phyloP scores from a whole-genome alignment of 2,797 vertebrate species.

The Pangasius djambal region DNA sequence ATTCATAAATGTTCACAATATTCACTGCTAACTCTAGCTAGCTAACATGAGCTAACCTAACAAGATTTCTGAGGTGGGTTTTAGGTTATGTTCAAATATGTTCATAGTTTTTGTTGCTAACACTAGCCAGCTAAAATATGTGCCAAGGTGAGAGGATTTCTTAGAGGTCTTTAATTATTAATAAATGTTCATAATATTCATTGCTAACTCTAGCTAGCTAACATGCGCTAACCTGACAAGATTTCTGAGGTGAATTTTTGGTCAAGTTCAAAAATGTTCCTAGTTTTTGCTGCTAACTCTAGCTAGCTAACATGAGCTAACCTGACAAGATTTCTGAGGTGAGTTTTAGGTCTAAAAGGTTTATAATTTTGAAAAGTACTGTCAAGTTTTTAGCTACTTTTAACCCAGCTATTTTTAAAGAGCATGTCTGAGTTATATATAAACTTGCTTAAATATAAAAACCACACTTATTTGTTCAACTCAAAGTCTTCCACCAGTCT shows the following conservation, averaged over 20 bases:
- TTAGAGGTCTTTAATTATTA: background rate
- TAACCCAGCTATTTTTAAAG: background rate
- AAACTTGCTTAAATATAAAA: background rate
- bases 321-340: background rate
- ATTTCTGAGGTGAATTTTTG: background rate
- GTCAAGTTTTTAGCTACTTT: background rate
- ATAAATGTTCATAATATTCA: background rate
- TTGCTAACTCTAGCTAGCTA: background rate
- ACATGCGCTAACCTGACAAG: background rate
- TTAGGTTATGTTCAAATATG: background rate
- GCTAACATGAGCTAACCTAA: background rate
- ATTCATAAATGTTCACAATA: background rate
- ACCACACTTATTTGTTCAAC: too few species aligned
- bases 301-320: background rate
- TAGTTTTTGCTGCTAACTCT: background rate
- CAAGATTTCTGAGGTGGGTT: background rate
- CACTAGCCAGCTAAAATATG: background rate
- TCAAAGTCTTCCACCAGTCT: background rate
- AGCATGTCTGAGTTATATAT: background rate
- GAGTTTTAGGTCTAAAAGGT: background rate
- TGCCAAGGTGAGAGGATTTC: background rate
- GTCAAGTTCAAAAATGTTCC: background rate
- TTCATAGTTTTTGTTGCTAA: background rate
- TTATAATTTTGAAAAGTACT: background rate
- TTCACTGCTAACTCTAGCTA: background rate